Base-by-base conservation (phyloP, 2,113 vertebrate species). In the Notarius quadriscutis region DNA sequence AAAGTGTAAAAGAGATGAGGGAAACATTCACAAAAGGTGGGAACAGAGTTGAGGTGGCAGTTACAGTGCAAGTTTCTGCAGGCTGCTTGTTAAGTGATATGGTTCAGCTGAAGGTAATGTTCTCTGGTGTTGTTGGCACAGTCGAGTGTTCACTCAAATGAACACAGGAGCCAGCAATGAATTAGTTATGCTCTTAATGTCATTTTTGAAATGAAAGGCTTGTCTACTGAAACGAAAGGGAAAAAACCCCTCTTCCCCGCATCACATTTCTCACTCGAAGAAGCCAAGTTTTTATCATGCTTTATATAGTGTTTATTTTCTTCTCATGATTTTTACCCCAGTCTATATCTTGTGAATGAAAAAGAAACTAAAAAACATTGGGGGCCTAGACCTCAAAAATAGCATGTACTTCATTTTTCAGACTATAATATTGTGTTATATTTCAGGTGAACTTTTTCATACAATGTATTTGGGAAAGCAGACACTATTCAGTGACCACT, bases 51-150 rank as follows among this genome's bases (percentile, higher is more conserved):
- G 25, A 88, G n/a, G 27, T 87, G 83, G 51, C 20, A 84, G 86
- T 69, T 25, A 75, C 48, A 75, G 74, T 83, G 85, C 87, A 84
- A 84, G 84, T 86, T 67, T 51, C 30, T 81, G 62, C 87, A 88
- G 78, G 87, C 79, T 65, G 57, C 58, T 67, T 34, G 72, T 12
- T 77, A 67, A 83, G 48, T 83, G 69, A 55, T 12, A 74, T 14
- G 58, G 58, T 78, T 87, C n/a, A 57, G 81, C 27, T 69, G 50
- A 86, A 53, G 71, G 48, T 69, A 75, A 77, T 65, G 71, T 83
- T 82, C 69, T 53, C 58, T 77, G 55, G 7, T 75, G 53, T 30
- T 80, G 48, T 80, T 11, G 30, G 34, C 22, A 18, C 41, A 48
- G 72, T 67, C 55, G 86, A 34, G 53, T 53, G 81, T 41, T 27